These are phyloP conservation scores for Pseudolycoriella hygida DNA, from an alignment of 2,888 invertebrate genomes.

Conservation along the genomic window DNA sequence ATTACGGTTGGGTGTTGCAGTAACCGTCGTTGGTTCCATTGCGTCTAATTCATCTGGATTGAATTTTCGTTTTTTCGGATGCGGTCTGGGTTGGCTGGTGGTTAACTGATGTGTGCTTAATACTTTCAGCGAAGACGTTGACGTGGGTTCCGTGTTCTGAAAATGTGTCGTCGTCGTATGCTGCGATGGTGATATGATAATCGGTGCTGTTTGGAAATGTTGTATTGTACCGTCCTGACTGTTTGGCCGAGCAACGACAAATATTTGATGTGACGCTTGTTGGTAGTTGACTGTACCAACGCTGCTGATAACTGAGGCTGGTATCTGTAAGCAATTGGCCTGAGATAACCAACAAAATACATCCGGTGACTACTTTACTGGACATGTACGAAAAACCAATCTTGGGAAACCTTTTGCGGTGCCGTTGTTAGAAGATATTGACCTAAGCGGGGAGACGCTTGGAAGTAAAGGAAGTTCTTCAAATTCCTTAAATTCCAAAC, in stretches of 20 bases:
- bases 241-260: constrained; percentile 14
- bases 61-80: constrained; percentile 73
- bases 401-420: too few species aligned
- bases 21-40: constrained; percentile 15
- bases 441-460: too few species aligned
- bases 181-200: constrained; percentile 27
- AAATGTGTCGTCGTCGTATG: constrained; percentile 9
- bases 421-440: too few species aligned
- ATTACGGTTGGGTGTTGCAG: constrained; percentile 5
- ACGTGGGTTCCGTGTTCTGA: background rate
- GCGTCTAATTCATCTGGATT: constrained; percentile 28
- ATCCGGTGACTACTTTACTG: background rate
- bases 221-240: background rate
- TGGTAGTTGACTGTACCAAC: constrained; percentile 34
- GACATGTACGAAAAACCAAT: too few species aligned
- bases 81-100: constrained; percentile 35
- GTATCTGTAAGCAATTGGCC: constrained; percentile 26
- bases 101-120: constrained; percentile 18
- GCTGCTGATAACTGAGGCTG: constrained; percentile 39
- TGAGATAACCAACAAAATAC: background rate
- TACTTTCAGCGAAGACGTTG: background rate
- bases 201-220: constrained; percentile 28
- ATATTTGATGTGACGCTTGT: constrained; percentile 15
- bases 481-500: too few species aligned
- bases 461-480: too few species aligned